These are phyloP conservation scores for Platalea minor DNA, from an alignment of 2,797 vertebrate species.

Conservation along the genomic window DNA sequence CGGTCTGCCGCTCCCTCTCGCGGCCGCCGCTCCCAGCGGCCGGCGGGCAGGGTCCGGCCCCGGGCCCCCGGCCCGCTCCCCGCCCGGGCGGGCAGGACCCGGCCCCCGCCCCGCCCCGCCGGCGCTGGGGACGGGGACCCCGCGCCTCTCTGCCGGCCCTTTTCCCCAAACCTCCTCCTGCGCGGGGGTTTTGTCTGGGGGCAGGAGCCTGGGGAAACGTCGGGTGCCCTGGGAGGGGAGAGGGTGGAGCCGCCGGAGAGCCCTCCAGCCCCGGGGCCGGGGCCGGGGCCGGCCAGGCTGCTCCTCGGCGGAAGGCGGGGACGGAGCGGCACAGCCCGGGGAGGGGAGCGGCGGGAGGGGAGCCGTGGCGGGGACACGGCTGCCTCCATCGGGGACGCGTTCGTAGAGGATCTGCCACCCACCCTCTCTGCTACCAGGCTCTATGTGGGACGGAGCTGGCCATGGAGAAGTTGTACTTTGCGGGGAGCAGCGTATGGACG, in stretches of 20 bases:
- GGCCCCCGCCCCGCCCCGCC: background rate
- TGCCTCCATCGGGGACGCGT: background rate
- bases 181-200: background rate
- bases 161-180: background rate
- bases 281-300: background rate
- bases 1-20: background rate
- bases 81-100: too few species aligned
- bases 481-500: slow-evolving; percentile 56
- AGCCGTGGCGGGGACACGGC: background rate
- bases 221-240: background rate
- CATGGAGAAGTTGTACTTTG: slow-evolving; percentile 60
- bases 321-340: background rate
- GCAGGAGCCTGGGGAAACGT: background rate
- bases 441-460: slow-evolving; percentile 12
- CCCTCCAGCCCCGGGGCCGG: background rate
- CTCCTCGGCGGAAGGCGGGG: background rate
- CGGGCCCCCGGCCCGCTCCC: background rate
- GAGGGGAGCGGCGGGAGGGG: background rate
- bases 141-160: background rate
- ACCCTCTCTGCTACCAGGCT: background rate
- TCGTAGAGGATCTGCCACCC: background rate
- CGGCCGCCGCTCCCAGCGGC: background rate
- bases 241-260: background rate
- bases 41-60: background rate
- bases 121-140: background rate